Evolutionary conservation across 2,888 invertebrate genomes (phyloP).

Genomic region (Nycteola revayana): DNA sequence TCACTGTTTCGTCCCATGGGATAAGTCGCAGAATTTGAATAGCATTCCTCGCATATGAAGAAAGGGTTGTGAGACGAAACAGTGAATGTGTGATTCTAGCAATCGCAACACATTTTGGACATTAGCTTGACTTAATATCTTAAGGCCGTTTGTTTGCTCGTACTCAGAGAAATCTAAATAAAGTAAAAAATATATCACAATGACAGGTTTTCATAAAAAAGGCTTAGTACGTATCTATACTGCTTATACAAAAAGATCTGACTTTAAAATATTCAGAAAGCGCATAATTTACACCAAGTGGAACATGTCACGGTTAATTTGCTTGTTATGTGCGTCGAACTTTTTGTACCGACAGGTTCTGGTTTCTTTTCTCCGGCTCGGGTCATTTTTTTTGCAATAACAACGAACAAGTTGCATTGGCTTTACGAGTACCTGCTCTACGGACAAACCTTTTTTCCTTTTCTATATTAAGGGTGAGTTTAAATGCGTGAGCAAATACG

Average conservation of each 20-base stretch:
- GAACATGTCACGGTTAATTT: constrained; percentile 50
- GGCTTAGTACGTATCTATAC: no score
- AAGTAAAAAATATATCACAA: no score
- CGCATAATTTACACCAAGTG: constrained; percentile 41
- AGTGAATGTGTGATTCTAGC: no score
- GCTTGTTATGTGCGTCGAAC: constrained; percentile 37
- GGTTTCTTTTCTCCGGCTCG: constrained; percentile 40
- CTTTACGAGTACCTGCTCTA: constrained; percentile 27
- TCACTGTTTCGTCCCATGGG: no score
- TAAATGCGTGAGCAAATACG: constrained; percentile 16
- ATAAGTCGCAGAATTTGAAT: no score
- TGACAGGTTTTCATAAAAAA: no score
- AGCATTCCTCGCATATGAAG: no score
- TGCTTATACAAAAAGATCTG: constrained; percentile 9
- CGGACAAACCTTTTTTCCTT: constrained; percentile 21
- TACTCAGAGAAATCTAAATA: no score
- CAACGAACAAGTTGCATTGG: constrained; percentile 23
- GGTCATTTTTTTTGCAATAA: constrained; percentile 43
- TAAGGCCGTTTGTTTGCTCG: no score
- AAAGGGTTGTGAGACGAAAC: no score
- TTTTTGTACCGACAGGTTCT: constrained; percentile 43
- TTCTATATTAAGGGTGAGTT: constrained; percentile 22
- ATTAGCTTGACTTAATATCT: no score
- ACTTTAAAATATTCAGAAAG: constrained; percentile 23
- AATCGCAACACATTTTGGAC: no score